These are phyloP conservation scores for Peromyscus eremicus DNA, from an alignment of 2,797 vertebrate genomes.

Conservation along the genomic window DNA sequence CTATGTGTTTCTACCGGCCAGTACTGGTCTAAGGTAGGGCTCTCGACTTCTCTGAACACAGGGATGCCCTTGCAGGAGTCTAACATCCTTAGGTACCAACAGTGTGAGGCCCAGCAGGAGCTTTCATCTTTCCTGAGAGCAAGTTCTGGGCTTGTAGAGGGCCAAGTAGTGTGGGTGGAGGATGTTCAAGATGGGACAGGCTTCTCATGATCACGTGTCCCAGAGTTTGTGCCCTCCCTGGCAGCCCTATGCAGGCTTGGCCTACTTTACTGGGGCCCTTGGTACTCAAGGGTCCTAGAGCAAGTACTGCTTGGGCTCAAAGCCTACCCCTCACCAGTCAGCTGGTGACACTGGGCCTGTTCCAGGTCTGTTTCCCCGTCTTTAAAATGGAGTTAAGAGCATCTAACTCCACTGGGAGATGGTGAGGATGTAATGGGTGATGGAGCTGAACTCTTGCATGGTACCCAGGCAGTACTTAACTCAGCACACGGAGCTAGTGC, in stretches of 20 bases:
- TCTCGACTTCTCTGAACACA: neutral
- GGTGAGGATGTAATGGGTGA: neutral
- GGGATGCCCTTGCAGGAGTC: neutral
- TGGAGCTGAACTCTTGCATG: neutral
- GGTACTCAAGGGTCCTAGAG: neutral
- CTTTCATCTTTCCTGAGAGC: neutral
- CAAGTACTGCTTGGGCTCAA: neutral
- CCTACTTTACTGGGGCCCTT: neutral
- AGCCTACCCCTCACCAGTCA: neutral
- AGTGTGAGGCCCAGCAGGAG: fast-evolving
- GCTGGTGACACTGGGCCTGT: neutral
- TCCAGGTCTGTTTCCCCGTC: neutral
- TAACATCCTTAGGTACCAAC: too few species aligned
- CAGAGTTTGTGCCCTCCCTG: neutral
- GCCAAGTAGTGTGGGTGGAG: neutral
- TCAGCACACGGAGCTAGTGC: neutral
- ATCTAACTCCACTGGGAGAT: neutral
- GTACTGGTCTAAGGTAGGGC: neutral
- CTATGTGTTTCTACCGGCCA: neutral
- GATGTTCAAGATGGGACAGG: neutral
- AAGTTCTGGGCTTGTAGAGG: neutral
- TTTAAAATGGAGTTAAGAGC: neutral
- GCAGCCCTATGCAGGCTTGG: neutral
- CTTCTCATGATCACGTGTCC: neutral
- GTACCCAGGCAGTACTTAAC: neutral